phyloP scores from a whole-genome alignment of 2,888 invertebrate genomes.

The Drosophila ustulata region DNA sequence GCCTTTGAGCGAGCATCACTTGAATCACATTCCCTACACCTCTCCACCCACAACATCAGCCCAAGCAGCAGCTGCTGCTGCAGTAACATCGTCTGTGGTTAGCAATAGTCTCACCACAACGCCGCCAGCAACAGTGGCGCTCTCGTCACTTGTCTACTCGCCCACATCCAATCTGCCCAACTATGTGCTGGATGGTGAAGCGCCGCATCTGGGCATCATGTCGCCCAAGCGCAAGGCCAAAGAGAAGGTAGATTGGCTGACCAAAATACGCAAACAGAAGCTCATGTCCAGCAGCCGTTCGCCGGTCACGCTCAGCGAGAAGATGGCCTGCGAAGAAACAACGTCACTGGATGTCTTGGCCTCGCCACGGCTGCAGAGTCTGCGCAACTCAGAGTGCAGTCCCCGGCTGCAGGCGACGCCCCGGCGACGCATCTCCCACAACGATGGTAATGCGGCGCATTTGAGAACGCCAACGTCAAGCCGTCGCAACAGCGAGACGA shows the following conservation, averaged over 20 bases:
- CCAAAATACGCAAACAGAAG: slow-evolving; percentile 87
- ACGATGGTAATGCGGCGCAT: slow-evolving; percentile 55
- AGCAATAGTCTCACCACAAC: slow-evolving; percentile 3
- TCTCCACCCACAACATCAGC: slow-evolving; percentile 71
- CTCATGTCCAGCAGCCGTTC: slow-evolving; percentile 78
- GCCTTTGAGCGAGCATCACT: slow-evolving; percentile 77
- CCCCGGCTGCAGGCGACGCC: slow-evolving; percentile 72
- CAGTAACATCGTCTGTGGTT: slow-evolving; percentile 53
- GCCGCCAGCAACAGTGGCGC: background rate
- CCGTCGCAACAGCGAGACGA: slow-evolving; percentile 84
- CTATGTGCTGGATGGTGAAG: slow-evolving; percentile 91
- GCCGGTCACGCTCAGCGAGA: slow-evolving; percentile 72
- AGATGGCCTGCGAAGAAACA: slow-evolving; percentile 70
- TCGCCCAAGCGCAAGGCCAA: slow-evolving; percentile 89
- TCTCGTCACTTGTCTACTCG: slow-evolving; percentile 85
- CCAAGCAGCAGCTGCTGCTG: slow-evolving; percentile 59
- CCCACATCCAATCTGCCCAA: slow-evolving; percentile 91
- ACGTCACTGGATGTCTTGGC: slow-evolving; percentile 58
- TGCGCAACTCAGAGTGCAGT: slow-evolving; percentile 79
- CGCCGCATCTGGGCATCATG: slow-evolving; percentile 89
- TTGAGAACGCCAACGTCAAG: slow-evolving; percentile 83
- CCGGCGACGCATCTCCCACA: slow-evolving; percentile 78
- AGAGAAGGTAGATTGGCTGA: slow-evolving; percentile 90
- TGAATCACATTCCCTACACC: slow-evolving; percentile 65
- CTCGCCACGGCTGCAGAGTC: slow-evolving; percentile 82